phyloP scores from a whole-genome alignment of 2,113 vertebrate species.

The Etheostoma spectabile region DNA sequence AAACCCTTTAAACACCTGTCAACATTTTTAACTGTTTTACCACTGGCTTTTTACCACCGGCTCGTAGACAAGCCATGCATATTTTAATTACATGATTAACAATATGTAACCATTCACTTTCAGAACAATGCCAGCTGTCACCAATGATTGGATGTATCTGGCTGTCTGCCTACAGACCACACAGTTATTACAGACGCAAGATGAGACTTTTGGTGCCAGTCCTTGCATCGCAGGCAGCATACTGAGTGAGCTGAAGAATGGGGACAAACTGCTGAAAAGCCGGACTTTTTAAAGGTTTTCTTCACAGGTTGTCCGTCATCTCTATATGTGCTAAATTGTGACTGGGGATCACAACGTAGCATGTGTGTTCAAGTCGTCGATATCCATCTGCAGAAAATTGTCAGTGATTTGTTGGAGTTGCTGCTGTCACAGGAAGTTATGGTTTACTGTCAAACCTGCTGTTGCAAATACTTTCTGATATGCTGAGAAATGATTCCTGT shows the following conservation, averaged over 20 bases:
- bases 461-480: constrained; percentile 9
- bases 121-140: constrained; percentile 63
- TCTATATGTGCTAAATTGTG: background rate
- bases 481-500: background rate
- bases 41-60: constrained; percentile 3
- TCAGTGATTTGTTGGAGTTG: constrained; percentile 10
- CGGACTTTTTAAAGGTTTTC: constrained; percentile 7
- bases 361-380: background rate
- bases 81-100: constrained; percentile 53
- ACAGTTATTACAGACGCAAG: constrained; percentile 50
- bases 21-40: constrained; percentile 22
- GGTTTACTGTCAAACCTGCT: constrained; percentile 24
- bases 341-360: background rate
- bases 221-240: constrained; percentile 1
- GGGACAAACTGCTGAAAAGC: constrained; percentile 7
- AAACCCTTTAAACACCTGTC: background rate
- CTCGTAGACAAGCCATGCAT: constrained; percentile 4
- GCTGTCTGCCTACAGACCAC: constrained; percentile 37
- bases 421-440: constrained; percentile 26
- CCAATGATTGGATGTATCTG: constrained; percentile 33
- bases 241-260: background rate
- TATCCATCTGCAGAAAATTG: background rate
- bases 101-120: constrained; percentile 35
- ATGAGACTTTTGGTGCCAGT: constrained; percentile 27
- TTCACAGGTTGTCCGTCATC: background rate